Evolutionary conservation across 2,888 invertebrate species (phyloP).

Genomic region (Lithophane socia): DNA sequence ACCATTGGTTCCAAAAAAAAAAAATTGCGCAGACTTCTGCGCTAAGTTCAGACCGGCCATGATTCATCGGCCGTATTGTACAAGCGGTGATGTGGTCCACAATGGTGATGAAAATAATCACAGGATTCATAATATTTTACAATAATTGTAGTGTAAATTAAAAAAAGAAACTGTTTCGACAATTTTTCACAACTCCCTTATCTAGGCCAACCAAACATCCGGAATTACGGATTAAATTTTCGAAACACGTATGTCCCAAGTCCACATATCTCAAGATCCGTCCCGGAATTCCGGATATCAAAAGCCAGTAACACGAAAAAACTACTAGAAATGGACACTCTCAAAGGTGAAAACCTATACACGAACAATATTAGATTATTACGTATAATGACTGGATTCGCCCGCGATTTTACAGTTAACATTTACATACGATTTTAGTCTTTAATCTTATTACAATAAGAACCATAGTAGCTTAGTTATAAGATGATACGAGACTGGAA

Average conservation of each 20-base stretch:
- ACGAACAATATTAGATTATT: constrained; percentile 65
- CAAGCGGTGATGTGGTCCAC: too few relatives aligned
- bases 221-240: constrained; percentile 2
- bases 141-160: neutral
- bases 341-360: constrained; percentile 66
- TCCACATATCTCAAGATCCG: constrained; percentile 44
- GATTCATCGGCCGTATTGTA: too few relatives aligned
- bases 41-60: too few relatives aligned
- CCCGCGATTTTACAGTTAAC: constrained; percentile 60
- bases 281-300: constrained; percentile 31
- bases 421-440: constrained; percentile 67
- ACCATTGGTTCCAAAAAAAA: too few relatives aligned
- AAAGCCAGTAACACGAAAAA: constrained; percentile 36
- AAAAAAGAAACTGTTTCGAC: neutral
- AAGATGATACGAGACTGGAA: constrained; percentile 62
- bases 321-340: constrained; percentile 67
- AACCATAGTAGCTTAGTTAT: constrained; percentile 64
- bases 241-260: neutral
- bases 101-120: neutral
- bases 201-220: constrained; percentile 19
- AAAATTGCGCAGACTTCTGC: too few relatives aligned
- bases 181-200: constrained; percentile 42
- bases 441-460: constrained; percentile 63
- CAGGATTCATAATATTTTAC: neutral
- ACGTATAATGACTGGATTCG: constrained; percentile 70